Conservation (phyloP, 2,113 vertebrate genomes). For the Sula dactylatra region DNA sequence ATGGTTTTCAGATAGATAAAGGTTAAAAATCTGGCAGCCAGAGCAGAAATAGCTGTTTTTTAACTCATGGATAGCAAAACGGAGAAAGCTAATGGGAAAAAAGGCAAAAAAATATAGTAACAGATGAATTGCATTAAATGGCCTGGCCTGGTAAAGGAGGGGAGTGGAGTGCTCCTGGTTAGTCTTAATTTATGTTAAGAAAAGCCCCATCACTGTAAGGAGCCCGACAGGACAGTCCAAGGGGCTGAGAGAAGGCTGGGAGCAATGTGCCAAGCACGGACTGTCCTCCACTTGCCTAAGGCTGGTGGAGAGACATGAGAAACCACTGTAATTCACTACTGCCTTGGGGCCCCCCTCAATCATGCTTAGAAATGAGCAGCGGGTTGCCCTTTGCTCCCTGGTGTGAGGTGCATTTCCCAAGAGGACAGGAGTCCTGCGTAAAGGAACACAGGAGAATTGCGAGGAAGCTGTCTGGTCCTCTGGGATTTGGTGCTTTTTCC, state of each 20-base stretch:
- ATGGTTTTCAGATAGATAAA: not conserved
- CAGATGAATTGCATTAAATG: not conserved
- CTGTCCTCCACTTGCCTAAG: not conserved
- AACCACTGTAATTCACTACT: not conserved
- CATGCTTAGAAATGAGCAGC: not conserved
- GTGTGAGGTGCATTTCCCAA: not conserved
- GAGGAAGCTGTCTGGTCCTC: not conserved
- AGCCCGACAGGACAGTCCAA: not conserved
- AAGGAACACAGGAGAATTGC: not conserved
- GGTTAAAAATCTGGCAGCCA: not conserved
- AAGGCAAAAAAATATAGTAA: fast-evolving
- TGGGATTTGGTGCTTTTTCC: not conserved
- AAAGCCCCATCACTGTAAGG: not conserved
- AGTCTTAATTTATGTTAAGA: not conserved
- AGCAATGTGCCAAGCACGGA: not conserved
- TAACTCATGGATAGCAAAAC: not conserved
- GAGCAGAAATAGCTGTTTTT: not conserved
- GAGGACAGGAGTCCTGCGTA: not conserved
- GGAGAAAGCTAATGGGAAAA: not conserved
- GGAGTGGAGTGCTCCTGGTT: not conserved
- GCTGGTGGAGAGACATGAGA: not conserved
- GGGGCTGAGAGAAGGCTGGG: not conserved
- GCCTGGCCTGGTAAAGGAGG: not conserved
- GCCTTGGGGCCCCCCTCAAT: not conserved
- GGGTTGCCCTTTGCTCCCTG: not conserved